Conservation (phyloP, 2,797 vertebrate genomes). For the Gila robusta region DNA sequence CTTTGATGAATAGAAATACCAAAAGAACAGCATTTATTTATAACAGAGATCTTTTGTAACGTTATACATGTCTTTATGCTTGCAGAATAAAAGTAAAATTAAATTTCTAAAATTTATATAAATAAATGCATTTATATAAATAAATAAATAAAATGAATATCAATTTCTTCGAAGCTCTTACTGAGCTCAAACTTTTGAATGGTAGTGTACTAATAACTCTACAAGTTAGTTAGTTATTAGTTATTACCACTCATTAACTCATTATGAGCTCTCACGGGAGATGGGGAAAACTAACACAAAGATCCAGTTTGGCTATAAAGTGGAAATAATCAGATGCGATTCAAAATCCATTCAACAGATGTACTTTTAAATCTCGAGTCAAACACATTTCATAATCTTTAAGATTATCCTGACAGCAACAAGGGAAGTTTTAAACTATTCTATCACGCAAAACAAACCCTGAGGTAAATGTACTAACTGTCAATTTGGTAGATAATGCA, state of each 20-base stretch:
- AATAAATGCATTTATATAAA: too few relatives aligned
- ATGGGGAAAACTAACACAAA: not conserved
- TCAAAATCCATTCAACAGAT: not conserved
- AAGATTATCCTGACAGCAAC: not conserved
- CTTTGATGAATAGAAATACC: too few relatives aligned
- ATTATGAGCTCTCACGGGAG: not conserved
- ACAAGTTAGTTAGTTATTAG: not conserved
- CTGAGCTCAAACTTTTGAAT: not conserved
- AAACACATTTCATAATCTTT: not conserved
- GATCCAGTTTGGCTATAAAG: not conserved
- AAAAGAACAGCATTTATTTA: not conserved
- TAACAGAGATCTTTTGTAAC: not conserved
- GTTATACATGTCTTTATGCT: not conserved
- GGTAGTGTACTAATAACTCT: not conserved
- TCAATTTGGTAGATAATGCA: constrained; percentile 12
- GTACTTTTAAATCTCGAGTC: not conserved
- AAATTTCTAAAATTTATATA: too few relatives aligned
- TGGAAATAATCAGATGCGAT: constrained; percentile 1
- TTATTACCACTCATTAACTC: not conserved
- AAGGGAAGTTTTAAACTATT: not conserved
- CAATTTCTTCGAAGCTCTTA: not conserved
- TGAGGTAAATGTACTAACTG: constrained; percentile 2
- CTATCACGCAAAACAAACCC: not conserved
- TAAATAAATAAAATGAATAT: too few relatives aligned
- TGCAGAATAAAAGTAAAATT: not conserved